Base-by-base conservation (phyloP, 1,140 invertebrate genomes). In the Trichomalopsis sarcophagae region DNA sequence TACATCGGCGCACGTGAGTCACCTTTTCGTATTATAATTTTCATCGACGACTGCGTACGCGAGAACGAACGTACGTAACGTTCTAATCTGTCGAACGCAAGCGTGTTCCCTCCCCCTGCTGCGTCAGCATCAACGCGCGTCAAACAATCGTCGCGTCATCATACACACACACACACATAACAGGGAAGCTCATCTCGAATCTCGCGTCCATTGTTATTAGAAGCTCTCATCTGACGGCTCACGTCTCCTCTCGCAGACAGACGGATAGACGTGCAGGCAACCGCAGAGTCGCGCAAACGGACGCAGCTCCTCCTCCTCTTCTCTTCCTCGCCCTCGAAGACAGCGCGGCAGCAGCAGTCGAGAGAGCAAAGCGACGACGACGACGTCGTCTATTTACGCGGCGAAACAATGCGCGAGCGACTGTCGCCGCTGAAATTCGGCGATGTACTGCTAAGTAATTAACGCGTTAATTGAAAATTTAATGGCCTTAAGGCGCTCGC, bases 391-490 rank as follows among this genome's bases (percentile, higher is more conserved):
- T 78, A 21, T 78, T 62, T 62, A 33, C 50, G 50, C 76, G 23
- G 3, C 76, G 14, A 78, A 13, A 78, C 76, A 78, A 78, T 62
- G 21, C 2, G 50, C 21, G 13, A 81, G 68, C 27, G 7, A 21
- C 17, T 44, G 44, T 55, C 27, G 69, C 23, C n/a, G 10, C 23
- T 11, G 44, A 62, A 78, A 55, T 78, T 78, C 47, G 76, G 44
- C 44, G 44, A 62, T 62, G 55, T 62, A 62, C 55, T 21, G 62
- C 55, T 33, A 79, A 79, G 23, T 82, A 55, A 62, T 82, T 82
- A 74, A 36, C 10, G 81, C 81, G 27, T 55, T 82, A 75, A 74
- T 82, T 82, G 81, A 82, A 82, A 82, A 36, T 82, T 62, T 74
- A 82, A 75, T 82, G 80, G 40, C 30, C 14, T 68, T 33, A 30